A percentile compares a stretch with the other conserved stretches of the same genome.
phyloP scores from a whole-genome alignment of 2,113 vertebrate species.

The Actenoides lindsayi region DNA sequence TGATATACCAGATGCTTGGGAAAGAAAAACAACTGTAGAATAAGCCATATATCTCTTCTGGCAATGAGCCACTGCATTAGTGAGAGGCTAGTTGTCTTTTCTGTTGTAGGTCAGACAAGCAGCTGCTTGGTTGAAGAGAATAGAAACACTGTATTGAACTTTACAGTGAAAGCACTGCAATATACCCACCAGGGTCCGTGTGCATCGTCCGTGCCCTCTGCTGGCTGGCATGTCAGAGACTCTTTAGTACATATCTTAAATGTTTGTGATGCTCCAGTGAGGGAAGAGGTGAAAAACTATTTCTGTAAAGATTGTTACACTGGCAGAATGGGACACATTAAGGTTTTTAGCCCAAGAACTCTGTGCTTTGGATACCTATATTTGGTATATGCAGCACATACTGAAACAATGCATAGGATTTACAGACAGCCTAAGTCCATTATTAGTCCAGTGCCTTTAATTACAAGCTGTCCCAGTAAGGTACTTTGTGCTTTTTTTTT shows the following conservation, averaged over 20 bases:
- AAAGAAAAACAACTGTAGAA: not conserved
- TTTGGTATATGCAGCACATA: not conserved
- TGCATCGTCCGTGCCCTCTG: not conserved
- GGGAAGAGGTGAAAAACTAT: not conserved
- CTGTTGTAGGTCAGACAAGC: not conserved
- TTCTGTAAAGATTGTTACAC: not conserved
- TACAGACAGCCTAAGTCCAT: not conserved
- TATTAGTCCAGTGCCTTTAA: not conserved
- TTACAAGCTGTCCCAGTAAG: not conserved
- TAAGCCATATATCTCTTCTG: not conserved
- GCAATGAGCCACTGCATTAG: not conserved
- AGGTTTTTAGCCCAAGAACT: not conserved
- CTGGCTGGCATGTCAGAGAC: not conserved
- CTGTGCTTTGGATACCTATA: not conserved
- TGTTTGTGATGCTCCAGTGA: not conserved
- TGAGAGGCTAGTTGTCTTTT: not conserved
- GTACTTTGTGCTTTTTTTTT: not conserved
- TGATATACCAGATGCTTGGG: not conserved
- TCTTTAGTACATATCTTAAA: not conserved
- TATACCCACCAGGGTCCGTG: fast-evolving
- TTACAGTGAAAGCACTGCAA: not conserved
- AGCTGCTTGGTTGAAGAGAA: not conserved
- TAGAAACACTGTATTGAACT: not conserved
- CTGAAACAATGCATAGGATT: not conserved
- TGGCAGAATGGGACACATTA: not conserved